Base-by-base conservation (phyloP, 2,797 vertebrate species). In the Perodicticus potto region DNA sequence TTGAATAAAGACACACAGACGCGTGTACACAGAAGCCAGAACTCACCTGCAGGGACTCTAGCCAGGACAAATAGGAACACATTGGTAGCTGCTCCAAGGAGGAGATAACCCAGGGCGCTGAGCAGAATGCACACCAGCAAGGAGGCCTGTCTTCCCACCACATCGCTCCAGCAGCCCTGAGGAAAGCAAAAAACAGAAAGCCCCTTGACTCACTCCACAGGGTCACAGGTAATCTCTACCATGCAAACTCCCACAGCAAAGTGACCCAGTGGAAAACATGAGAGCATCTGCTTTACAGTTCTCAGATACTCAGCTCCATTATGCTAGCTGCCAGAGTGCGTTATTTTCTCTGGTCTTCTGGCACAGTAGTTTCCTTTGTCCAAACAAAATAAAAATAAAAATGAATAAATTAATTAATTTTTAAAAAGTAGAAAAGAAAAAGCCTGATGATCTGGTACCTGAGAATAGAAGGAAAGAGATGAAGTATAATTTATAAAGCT, bases 141-240 rank as follows among this genome's bases (percentile, higher is more conserved):
- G 32, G 99, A 99, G 98, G 98, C 98, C 6, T 95, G 98, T 95
- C 99, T 99, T 86, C 99, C 99, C 49, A 99, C 99, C 96, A 99
- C 97, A 72, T 99, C 99, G 84, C 99, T 99, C 99, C 99, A 99
- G 98, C 99, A 99, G 94, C 99, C 99, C 99, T 99, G 98, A 32
- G 96, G 74, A 97, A 96, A 95, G 92, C 25, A 96, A 45, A 67
- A 40, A 4, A 32, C 5, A n/a, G 29, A 29, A 87, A 32, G 11
- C 2, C 67, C 83, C 96, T 0, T 29, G 84, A 86, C 20, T 32
- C 25, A 7, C 8, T 5, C 0, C 7, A 6, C 7, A 57, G 20
- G 3, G 65, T 67, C 32, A n/a, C 65, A 25, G 17, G 40, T 49
- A 20, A 82, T 1, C 49, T 32, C 20, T 5, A 7, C 32, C 40